Base-by-base conservation (phyloP, 2,797 vertebrate species). In the Acanthurus leucopareius region DNA sequence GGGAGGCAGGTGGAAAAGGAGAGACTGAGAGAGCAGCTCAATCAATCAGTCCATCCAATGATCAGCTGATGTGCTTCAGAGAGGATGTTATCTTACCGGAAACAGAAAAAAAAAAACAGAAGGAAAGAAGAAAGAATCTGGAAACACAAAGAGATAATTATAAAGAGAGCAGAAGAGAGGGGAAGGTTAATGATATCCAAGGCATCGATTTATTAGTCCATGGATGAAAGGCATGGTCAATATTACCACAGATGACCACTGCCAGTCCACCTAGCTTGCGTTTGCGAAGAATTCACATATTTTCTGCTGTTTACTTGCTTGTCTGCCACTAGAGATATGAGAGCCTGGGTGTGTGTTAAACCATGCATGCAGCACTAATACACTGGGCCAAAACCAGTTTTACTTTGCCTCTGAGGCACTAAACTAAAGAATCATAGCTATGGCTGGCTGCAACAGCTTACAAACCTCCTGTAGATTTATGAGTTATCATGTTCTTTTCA, bases 171-270 rank as follows among this genome's bases (percentile, higher is more conserved):
- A 63, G 72, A 40, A 11, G 7, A 62, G 62, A 74, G 54, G 60
- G 83, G 80, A 80, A 62, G 80, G 87, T 92, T 89, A 90, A 91
- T 87, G 82, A 91, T 87, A 89, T 77, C 69, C 82, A 84, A 73
- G 52, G 64, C 64, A 93, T 86, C 7, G 85, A 93, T 90, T 85
- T 69, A 83, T 84, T 67, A 72, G 86, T 71, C 75, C 65, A 83
- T 68, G 90, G 83, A 90, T 91, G 73, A 88, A 90, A 86, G 64
- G 53, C 73, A 76, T 0, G 15, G 77, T 91, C 87, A 68, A 89
- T 91, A 89, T 79, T 67, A 77, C 77, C 87, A 83, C 88, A 86
- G 81, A 61, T 71, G 82, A 69, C 45, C 60, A 62, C 56, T 17
- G 58, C 0, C 7, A 64, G 71, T 63, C 69, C 47, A 66, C 70